Conservation (phyloP, 2,888 invertebrate genomes). For the Drosophila nr. medialis region DNA sequence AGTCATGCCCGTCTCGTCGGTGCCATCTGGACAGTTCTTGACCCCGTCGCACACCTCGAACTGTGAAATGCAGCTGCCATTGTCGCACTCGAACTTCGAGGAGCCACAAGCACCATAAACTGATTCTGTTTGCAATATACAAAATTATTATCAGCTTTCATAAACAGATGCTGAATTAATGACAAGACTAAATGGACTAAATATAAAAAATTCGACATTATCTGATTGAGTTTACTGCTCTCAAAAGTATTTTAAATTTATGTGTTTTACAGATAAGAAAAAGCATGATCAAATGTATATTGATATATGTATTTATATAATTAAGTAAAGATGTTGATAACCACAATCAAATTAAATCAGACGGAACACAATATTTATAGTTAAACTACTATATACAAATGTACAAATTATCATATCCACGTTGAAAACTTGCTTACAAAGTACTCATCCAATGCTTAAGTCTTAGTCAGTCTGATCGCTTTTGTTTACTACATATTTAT, state of each 20-base stretch:
- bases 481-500: not conserved
- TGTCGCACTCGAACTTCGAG: constrained; percentile 72
- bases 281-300: not conserved
- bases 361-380: not conserved
- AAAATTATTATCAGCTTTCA: not conserved
- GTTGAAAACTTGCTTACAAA: not conserved
- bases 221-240: not conserved
- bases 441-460: not conserved
- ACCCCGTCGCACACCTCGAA: constrained; percentile 75
- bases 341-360: not conserved
- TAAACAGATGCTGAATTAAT: not conserved
- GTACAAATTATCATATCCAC: not conserved
- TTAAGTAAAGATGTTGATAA: not conserved
- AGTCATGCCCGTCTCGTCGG: constrained; percentile 76
- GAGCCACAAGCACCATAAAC: constrained; percentile 50
- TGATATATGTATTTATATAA: not conserved
- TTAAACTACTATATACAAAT: not conserved
- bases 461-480: not conserved
- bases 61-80: constrained; percentile 75
- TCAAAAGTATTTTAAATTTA: not conserved
- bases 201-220: not conserved
- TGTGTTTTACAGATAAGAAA: not conserved
- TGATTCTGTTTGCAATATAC: not conserved
- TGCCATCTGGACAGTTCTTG: constrained; percentile 76
- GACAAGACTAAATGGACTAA: not conserved